These are phyloP conservation scores for Scolopax bukidnonensis DNA, from an alignment of 2,797 vertebrate species.

Conservation along the genomic window DNA sequence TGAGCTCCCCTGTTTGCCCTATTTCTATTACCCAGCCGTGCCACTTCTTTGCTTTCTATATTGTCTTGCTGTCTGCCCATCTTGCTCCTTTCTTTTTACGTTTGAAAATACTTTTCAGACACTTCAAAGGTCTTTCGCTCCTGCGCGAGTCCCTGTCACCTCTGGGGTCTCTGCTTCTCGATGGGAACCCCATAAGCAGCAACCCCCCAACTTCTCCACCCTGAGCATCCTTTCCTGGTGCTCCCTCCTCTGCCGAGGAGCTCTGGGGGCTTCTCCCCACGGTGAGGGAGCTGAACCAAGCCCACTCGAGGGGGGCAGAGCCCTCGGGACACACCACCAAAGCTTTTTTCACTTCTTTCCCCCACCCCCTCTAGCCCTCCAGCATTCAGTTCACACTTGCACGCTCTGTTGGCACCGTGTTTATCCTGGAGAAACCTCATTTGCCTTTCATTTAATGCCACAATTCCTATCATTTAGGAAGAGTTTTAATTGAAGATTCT, in stretches of 20 bases:
- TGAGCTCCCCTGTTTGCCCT: neutral
- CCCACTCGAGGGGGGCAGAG: neutral
- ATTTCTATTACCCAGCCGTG: neutral
- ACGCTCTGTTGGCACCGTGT: neutral
- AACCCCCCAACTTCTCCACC: neutral
- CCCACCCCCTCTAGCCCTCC: neutral
- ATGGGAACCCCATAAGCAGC: neutral
- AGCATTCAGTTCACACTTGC: neutral
- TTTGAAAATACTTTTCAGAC: neutral
- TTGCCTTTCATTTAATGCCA: neutral
- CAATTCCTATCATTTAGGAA: neutral
- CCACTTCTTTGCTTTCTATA: neutral
- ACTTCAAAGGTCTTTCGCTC: neutral
- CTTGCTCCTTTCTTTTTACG: neutral
- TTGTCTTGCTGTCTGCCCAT: neutral
- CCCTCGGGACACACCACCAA: neutral
- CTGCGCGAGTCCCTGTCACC: neutral
- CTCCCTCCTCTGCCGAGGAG: neutral
- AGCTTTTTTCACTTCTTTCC: neutral
- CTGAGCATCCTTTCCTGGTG: accelerated
- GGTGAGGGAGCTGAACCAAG: neutral
- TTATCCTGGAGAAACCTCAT: neutral
- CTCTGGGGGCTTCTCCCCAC: accelerated
- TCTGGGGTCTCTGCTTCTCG: accelerated
- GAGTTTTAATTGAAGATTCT: neutral